Evolutionary conservation across 2,113 vertebrate species (phyloP).

Genomic region (Agapornis roseicollis): DNA sequence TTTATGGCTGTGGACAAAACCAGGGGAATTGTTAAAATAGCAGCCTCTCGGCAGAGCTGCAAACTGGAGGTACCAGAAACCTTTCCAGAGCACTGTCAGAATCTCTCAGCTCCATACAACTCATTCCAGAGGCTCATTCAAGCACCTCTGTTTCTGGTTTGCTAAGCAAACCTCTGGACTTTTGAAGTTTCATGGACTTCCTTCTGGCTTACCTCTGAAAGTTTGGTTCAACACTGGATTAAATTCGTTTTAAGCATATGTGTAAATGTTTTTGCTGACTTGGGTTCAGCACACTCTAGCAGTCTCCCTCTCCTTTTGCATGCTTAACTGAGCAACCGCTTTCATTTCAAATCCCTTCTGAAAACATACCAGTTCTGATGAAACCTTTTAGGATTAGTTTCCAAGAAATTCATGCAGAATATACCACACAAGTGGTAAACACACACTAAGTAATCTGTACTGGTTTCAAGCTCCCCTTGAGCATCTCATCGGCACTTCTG

Average conservation of each 20-base stretch:
- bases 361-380: background rate
- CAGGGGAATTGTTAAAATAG: background rate
- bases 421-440: background rate
- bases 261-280: background rate
- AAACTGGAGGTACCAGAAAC: background rate
- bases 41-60: background rate
- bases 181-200: background rate
- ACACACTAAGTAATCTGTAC: background rate
- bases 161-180: background rate
- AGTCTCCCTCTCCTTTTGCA: background rate
- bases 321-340: background rate
- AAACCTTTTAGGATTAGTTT: background rate
- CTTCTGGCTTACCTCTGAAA: background rate
- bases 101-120: fast-evolving
- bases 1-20: background rate
- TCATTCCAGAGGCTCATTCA: background rate
- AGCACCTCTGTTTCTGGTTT: background rate
- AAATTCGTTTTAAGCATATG: background rate
- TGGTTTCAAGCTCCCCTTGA: background rate
- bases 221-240: background rate
- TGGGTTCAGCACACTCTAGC: background rate
- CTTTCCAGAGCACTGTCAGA: background rate
- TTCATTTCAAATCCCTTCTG: background rate
- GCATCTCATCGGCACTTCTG: background rate
- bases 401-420: background rate